Evolutionary conservation across 2,888 invertebrate species (phyloP), one percentile per base, ranked within the genome.

Genomic region (Acleris cristana): DNA sequence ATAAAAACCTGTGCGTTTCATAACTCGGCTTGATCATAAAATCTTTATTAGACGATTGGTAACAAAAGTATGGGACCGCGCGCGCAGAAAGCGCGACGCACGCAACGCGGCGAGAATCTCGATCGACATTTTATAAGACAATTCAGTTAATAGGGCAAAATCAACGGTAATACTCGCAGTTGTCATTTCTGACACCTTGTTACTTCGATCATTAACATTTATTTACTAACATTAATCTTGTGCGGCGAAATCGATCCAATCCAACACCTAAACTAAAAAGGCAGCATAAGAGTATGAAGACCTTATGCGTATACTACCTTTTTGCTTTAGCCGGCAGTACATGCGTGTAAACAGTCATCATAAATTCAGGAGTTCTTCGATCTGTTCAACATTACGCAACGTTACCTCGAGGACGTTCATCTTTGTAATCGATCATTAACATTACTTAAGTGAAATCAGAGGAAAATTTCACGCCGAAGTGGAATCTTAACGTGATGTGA

Each of bases 1-100:
- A 67, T 58, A 69, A 75, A 78, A 75, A 74, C 67, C 71, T 53
- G 69, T 73, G 72, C 73, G 75, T 82, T 79, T 79, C 78, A 78
- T 80, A 77, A 81, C 78, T 80, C 73, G 74, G 75, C 77, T 76
- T 69, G 74, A 75, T 79, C 77, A 69, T 74, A 73, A 76, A 76
- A 73, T 74, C 69, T 73, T 62, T 49, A 56, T 55, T 62, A 70
- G 72, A 65, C 65, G 73, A 76, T 72, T 67, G 69, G 67, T 67
- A 65, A 67, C 63, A 69, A 69, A 69, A 70, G 64, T 70, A 69
- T 70, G 72, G 72, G 55, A 71, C 69, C 59, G 71, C 66, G 71
- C 40, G 80, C 69, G 76, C 79, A 87, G 88, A 88, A 88, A 88
- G 88, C 87, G 87, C 73, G 70, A 82, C 87, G 71, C 83, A 84